These are phyloP conservation scores for Nysson spinosus DNA, from an alignment of 2,888 invertebrate genomes.

Conservation along the genomic window DNA sequence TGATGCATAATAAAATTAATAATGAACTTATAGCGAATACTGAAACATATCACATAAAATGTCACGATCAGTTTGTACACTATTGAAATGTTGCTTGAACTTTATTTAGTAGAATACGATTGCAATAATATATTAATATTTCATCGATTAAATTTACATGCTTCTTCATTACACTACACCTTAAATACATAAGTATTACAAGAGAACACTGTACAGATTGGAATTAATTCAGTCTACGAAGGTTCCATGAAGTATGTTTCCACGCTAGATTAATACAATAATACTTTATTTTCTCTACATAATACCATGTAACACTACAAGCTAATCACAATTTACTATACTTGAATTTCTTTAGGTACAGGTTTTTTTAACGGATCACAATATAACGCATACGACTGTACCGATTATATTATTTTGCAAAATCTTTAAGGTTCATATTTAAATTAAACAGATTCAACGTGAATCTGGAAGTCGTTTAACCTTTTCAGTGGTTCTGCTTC, in stretches of 20 bases:
- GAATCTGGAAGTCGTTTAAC: slow-evolving; percentile 51
- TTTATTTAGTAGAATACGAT: too few relatives aligned
- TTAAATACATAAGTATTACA: too few relatives aligned
- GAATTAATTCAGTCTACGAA: slow-evolving; percentile 8
- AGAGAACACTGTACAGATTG: neutral
- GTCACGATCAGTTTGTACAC: too few relatives aligned
- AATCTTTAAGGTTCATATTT: slow-evolving; percentile 39
- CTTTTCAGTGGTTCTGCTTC: too few relatives aligned
- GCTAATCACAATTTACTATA: slow-evolving; percentile 65
- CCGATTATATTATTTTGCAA: slow-evolving; percentile 41
- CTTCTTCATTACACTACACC: too few relatives aligned
- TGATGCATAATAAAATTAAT: too few relatives aligned
- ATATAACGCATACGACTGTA: slow-evolving; percentile 47
- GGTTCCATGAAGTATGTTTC: slow-evolving; percentile 29
- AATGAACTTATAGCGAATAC: too few relatives aligned
- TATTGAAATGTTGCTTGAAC: too few relatives aligned
- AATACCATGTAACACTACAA: slow-evolving; percentile 61
- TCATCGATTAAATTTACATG: too few relatives aligned
- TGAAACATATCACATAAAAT: too few relatives aligned
- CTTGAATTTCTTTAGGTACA: slow-evolving; percentile 67
- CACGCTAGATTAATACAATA: slow-evolving; percentile 63
- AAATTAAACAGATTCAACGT: slow-evolving; percentile 38
- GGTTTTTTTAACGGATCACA: slow-evolving; percentile 52
- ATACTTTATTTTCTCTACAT: slow-evolving; percentile 70
- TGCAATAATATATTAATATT: too few relatives aligned